Evolutionary conservation across 2,888 invertebrate genomes (phyloP).

Genomic region (Neocrepidodera transversa): DNA sequence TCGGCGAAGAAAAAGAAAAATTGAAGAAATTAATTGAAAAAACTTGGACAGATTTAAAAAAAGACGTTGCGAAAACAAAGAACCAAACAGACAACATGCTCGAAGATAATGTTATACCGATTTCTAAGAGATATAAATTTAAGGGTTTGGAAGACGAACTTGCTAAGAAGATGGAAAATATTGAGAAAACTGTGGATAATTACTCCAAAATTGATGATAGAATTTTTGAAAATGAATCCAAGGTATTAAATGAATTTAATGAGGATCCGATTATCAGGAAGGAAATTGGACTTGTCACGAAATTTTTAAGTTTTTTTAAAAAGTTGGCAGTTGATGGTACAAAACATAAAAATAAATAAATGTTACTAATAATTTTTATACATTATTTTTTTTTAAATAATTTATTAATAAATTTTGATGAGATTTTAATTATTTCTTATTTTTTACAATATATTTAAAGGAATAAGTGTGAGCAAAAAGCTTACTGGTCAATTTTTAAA

Average conservation of each 20-base stretch:
- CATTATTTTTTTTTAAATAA: neutral
- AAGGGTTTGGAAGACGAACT: constrained; percentile 40
- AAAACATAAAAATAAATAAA: neutral
- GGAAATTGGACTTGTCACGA: constrained; percentile 44
- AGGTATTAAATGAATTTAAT: constrained; percentile 33
- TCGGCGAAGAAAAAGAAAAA: neutral
- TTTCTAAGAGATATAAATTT: constrained; percentile 33
- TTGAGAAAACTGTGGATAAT: constrained; percentile 42
- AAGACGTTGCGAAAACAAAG: neutral
- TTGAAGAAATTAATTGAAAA: neutral
- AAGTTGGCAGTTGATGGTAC: constrained; percentile 33
- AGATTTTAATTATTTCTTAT: too few relatives aligned
- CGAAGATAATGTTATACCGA: constrained; percentile 25
- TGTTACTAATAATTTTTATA: neutral
- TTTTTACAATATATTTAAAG: too few relatives aligned
- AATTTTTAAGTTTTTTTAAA: constrained; percentile 46
- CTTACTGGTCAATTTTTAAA: too few relatives aligned
- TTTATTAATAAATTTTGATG: too few relatives aligned
- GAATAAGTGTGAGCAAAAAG: too few relatives aligned
- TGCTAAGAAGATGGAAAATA: constrained; percentile 42
- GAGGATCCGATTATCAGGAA: constrained; percentile 41
- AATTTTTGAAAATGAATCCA: constrained; percentile 41
- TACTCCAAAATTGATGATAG: constrained; percentile 40
- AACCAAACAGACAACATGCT: constrained; percentile 5
- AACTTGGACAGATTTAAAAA: neutral